Conservation (phyloP, 2,888 invertebrate genomes). For the Phorcus lineatus region DNA sequence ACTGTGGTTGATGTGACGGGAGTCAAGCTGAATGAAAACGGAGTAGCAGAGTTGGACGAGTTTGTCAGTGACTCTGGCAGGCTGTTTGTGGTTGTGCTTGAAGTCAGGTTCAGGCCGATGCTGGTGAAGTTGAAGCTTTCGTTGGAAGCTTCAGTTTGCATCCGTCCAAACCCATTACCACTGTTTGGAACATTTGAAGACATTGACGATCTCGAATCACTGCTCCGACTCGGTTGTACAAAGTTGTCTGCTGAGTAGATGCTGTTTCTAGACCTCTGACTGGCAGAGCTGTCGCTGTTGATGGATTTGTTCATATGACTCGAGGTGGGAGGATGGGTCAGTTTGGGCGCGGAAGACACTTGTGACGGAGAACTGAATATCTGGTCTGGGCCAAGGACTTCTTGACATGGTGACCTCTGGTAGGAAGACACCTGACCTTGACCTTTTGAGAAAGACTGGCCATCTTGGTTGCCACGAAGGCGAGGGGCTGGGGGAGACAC, state of each 20-base stretch:
- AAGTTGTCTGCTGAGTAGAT: slow-evolving; percentile 68
- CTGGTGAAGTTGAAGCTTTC: slow-evolving; percentile 64
- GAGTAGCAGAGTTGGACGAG: slow-evolving; percentile 31
- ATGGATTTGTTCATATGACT: slow-evolving; percentile 19
- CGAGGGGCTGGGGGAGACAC: slow-evolving; percentile 26
- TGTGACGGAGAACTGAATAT: slow-evolving; percentile 29
- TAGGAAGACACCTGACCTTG: slow-evolving; percentile 15
- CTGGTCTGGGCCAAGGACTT: slow-evolving; percentile 31
- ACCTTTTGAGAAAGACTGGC: slow-evolving; percentile 13
- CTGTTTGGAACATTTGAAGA: neutral
- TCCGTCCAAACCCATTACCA: slow-evolving; percentile 42
- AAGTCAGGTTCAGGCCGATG: slow-evolving; percentile 62
- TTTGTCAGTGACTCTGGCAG: slow-evolving; percentile 31
- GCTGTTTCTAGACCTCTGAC: slow-evolving; percentile 40
- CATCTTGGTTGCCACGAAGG: slow-evolving; percentile 23
- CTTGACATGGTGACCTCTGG: slow-evolving; percentile 28
- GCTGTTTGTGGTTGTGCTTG: slow-evolving; percentile 48
- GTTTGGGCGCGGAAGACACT: slow-evolving; percentile 29
- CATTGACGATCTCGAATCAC: slow-evolving; percentile 31
- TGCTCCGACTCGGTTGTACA: slow-evolving; percentile 55
- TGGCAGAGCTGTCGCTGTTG: slow-evolving; percentile 25
- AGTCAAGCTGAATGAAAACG: slow-evolving; percentile 45
- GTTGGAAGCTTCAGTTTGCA: slow-evolving; percentile 45
- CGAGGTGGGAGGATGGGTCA: slow-evolving; percentile 30
- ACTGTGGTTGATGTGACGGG: slow-evolving; percentile 44